Base-by-base conservation (phyloP, 2,888 invertebrate genomes). In the Saturnia pavonia region DNA sequence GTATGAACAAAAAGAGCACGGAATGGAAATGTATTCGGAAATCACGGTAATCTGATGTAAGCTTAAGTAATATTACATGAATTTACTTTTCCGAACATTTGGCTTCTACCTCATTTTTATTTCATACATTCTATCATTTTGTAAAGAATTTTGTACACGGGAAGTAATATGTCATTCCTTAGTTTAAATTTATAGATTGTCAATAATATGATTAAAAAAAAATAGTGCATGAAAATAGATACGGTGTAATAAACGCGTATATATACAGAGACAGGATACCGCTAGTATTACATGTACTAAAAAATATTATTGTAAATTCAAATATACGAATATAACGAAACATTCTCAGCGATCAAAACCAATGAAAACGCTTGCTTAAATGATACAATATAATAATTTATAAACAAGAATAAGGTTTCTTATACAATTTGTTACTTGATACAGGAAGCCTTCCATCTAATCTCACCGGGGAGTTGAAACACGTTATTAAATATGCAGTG, bases 391-490 rank as follows among this genome's bases (percentile, higher is more conserved):
- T 25, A 57, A 16, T 25, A 25, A 57, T 57, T 22, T 57, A 57
- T 25, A 57, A 57, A 25, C 14, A 57, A 11, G 57, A 25, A 57
- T 25, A 57, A 57, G 57, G 9, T 57, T n/a, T n/a, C n/a, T n/a
- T n/a, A n/a, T n/a, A n/a, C n/a, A n/a, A 54, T 9, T 14, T 25
- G 54, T 54, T 54, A 57, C 57, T 57, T 57, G 25, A 57, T 57
- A 57, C 57, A 25, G 57, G 57, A 57, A 57, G 22, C 25, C 57
- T 9, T 57, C 57, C 57, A 57, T 57, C 25, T 57, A 25, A 57
- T 57, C 22, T 57, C 57, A 25, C 57, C 22, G 11, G 57, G 25
- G 57, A 57, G 25, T 57, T 57, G 25, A 25, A 25, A 25, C 11
- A 12, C 22, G 22, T 25, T 25, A 57, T 57, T 57, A 57, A 57